Percentiles rank a stretch among this genome's conserved stretches.
These are phyloP conservation scores for Ganaspis brasiliensis DNA, from an alignment of 2,888 invertebrate genomes.

Conservation along the genomic window DNA sequence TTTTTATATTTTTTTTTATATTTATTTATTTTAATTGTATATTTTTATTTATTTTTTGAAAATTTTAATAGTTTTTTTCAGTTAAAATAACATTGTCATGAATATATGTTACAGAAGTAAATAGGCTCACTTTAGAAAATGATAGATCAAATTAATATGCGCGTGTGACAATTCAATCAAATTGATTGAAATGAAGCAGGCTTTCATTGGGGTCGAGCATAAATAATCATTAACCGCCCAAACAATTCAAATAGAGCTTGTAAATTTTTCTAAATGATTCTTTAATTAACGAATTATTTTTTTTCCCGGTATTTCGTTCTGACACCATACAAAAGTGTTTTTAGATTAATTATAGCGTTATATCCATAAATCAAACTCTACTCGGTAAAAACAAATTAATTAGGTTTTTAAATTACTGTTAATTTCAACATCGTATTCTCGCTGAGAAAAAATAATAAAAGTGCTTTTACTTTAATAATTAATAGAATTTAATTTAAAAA, in stretches of 20 bases:
- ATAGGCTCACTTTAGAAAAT: background rate
- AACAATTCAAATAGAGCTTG: background rate
- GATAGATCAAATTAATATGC: background rate
- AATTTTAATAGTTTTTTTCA: too few relatives aligned
- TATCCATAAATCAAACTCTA: background rate
- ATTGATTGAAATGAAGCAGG: slow-evolving; percentile 36
- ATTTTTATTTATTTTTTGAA: too few relatives aligned
- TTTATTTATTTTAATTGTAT: too few relatives aligned
- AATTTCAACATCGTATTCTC: too few relatives aligned
- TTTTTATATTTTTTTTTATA: too few relatives aligned
- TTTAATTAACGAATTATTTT: background rate
- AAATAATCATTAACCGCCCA: slow-evolving; percentile 28
- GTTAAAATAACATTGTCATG: too few relatives aligned
- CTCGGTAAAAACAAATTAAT: background rate
- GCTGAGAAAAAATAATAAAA: too few relatives aligned
- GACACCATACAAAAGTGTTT: background rate
- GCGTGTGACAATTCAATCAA: slow-evolving; percentile 2
- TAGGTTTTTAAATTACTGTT: too few relatives aligned
- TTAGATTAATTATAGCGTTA: background rate
- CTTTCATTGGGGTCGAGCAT: slow-evolving; percentile 30
- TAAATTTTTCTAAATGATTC: slow-evolving; percentile 23
- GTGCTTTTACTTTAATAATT: too few relatives aligned
- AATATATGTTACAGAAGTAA: too few relatives aligned
- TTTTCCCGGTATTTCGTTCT: background rate
- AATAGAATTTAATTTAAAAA: too few relatives aligned